Percentiles rank a stretch among this genome's conserved stretches.
Evolutionary conservation across 2,797 vertebrate genomes (phyloP).

Genomic region (Centroberyx gerrardi): DNA sequence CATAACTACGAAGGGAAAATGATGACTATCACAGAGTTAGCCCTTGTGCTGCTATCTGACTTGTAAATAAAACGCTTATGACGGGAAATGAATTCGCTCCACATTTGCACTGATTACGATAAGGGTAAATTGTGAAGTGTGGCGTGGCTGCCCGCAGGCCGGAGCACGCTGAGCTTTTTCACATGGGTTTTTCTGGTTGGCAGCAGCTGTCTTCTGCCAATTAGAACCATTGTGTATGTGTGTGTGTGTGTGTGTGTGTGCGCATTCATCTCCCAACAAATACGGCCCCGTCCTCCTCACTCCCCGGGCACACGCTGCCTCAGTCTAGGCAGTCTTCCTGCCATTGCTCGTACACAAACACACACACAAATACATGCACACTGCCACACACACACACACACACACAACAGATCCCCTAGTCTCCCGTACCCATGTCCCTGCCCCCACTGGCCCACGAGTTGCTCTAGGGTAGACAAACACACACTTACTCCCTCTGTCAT

Average conservation of each 20-base stretch:
- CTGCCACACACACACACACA: conserved; percentile 27
- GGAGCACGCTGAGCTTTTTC: conserved; percentile 67
- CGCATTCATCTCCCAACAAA: conserved; percentile 53
- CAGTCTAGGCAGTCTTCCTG: conserved; percentile 55
- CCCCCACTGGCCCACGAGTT: conserved; percentile 26
- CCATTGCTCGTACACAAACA: conserved; percentile 49
- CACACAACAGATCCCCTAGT: conserved; percentile 37
- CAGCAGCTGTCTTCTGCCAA: conserved; percentile 83
- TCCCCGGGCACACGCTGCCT: conserved; percentile 56
- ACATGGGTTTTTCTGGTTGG: conserved; percentile 77
- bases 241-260: background rate
- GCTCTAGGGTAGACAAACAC: conserved; percentile 50
- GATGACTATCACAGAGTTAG: conserved; percentile 49
- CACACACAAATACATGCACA: conserved; percentile 6
- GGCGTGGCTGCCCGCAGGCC: conserved; percentile 74
- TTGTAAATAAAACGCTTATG: conserved; percentile 71
- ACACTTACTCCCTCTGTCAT: conserved; percentile 50
- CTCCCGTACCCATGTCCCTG: conserved; percentile 15
- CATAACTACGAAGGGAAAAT: conserved; percentile 36
- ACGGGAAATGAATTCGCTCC: conserved; percentile 63
- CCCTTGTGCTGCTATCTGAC: conserved; percentile 43
- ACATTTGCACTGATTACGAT: conserved; percentile 68
- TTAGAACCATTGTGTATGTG: conserved; percentile 60
- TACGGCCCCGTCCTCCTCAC: conserved; percentile 50
- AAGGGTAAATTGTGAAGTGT: conserved; percentile 76